Percentiles rank a stretch among this genome's conserved stretches.
These are phyloP conservation scores for Acanthosepion esculentum DNA, from an alignment of 2,888 invertebrate genomes.

Conservation along the genomic window DNA sequence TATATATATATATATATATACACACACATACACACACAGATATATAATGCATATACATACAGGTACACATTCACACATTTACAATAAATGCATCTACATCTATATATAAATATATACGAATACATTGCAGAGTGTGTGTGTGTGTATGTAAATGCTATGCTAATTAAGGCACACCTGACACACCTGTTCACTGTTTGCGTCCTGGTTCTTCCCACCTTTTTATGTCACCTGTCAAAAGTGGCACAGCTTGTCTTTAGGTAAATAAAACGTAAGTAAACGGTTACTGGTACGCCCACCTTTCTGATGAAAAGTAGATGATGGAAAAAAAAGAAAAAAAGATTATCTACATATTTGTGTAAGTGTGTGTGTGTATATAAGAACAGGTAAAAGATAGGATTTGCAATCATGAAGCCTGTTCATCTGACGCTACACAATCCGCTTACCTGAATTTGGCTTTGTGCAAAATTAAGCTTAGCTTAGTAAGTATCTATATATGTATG, in stretches of 20 bases:
- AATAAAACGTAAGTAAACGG: slow-evolving; percentile 33
- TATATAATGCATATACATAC: neutral
- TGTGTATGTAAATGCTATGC: slow-evolving; percentile 15
- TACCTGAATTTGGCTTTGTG: too few species aligned
- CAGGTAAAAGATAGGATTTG: too few species aligned
- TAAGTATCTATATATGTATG: too few species aligned
- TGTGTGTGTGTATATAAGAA: too few species aligned
- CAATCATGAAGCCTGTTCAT: too few species aligned
- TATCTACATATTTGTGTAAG: too few species aligned
- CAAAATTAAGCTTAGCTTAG: too few species aligned
- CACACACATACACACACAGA: neutral
- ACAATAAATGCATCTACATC: neutral
- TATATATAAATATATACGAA: neutral
- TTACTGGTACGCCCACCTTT: slow-evolving; percentile 33
- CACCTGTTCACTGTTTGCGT: slow-evolving; percentile 8
- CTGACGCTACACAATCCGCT: too few species aligned
- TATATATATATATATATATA: too few species aligned
- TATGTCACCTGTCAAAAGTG: slow-evolving; percentile 33
- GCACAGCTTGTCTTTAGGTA: slow-evolving; percentile 33
- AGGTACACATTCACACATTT: neutral
- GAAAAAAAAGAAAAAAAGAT: slow-evolving; percentile 2
- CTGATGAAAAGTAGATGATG: neutral
- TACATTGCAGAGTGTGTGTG: neutral
- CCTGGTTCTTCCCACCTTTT: slow-evolving; percentile 25
- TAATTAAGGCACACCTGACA: slow-evolving; percentile 33